Evolutionary conservation across 2,888 invertebrate genomes (phyloP).

Genomic region (Syrphus vitripennis): DNA sequence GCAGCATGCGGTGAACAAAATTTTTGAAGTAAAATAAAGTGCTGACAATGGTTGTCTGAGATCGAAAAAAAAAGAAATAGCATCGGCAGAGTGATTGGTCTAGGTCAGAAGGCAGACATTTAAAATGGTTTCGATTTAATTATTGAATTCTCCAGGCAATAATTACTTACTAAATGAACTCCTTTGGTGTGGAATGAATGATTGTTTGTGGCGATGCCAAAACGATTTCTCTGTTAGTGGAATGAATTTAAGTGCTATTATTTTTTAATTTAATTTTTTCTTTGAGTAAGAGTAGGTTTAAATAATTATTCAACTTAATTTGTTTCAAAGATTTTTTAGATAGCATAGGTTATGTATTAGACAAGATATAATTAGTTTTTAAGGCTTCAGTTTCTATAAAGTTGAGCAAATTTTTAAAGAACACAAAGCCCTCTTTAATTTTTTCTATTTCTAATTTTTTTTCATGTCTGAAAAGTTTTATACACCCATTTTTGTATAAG

Average conservation of each 20-base stretch:
- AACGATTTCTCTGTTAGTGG: neutral
- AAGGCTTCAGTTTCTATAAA: too few species aligned
- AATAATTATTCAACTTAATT: too few species aligned
- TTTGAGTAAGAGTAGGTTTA: neutral
- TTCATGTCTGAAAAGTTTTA: too few species aligned
- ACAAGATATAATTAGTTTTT: too few species aligned
- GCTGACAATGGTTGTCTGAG: neutral
- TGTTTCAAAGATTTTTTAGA: too few species aligned
- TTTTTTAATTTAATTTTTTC: neutral
- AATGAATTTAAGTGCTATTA: neutral
- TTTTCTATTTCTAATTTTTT: too few species aligned
- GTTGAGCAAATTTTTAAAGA: too few species aligned
- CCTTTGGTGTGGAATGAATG: neutral
- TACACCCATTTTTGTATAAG: too few species aligned
- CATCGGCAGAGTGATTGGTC: neutral
- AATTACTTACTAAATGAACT: constrained; percentile 4
- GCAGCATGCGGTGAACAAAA: neutral
- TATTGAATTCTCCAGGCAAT: neutral
- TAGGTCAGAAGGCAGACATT: neutral
- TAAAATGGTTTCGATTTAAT: neutral
- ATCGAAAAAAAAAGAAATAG: too few species aligned
- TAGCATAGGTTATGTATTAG: too few species aligned
- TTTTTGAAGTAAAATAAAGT: neutral
- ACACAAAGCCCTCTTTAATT: too few species aligned
- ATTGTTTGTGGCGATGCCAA: neutral